Percentiles rank a stretch among this genome's conserved stretches.
Evolutionary conservation across 2,888 invertebrate species (phyloP).

Genomic region (Eupithecia pulchellata): DNA sequence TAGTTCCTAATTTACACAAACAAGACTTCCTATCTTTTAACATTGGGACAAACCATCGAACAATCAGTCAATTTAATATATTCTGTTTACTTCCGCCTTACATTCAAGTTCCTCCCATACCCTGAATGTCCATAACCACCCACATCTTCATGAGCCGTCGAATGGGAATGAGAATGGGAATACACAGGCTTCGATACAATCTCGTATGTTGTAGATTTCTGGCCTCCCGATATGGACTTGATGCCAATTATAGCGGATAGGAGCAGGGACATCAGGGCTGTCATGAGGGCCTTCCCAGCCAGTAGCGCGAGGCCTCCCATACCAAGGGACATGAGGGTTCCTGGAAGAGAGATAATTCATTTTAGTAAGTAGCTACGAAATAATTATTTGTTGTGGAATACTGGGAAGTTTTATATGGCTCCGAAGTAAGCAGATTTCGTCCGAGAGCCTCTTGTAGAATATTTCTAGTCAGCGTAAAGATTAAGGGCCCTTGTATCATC

Average conservation of each 20-base stretch:
- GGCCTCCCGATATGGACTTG: constrained; percentile 89
- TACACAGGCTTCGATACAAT: constrained; percentile 93
- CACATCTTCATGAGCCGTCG: constrained; percentile 85
- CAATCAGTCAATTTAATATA: background rate
- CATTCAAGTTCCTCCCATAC: constrained; percentile 76
- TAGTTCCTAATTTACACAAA: too few species aligned
- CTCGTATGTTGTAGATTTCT: constrained; percentile 92
- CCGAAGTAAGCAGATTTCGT: too few species aligned
- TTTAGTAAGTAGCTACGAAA: too few species aligned
- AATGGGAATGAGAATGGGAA: constrained; percentile 87
- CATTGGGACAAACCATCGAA: background rate
- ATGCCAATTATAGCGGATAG: constrained; percentile 91
- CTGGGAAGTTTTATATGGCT: too few species aligned
- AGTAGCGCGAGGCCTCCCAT: constrained; percentile 91
- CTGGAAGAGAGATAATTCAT: constrained; percentile 58
- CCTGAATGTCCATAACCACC: constrained; percentile 84
- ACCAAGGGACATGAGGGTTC: constrained; percentile 90
- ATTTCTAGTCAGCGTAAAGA: too few species aligned
- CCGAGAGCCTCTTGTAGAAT: too few species aligned
- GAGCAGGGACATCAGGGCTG: constrained; percentile 91
- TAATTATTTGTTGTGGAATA: too few species aligned
- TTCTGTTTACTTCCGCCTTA: constrained; percentile 41
- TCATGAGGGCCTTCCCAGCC: constrained; percentile 94
- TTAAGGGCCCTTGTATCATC: too few species aligned
- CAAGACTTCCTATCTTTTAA: background rate